phyloP scores from a whole-genome alignment of 2,888 invertebrate genomes.

The Tenthredo scrophulariae region DNA sequence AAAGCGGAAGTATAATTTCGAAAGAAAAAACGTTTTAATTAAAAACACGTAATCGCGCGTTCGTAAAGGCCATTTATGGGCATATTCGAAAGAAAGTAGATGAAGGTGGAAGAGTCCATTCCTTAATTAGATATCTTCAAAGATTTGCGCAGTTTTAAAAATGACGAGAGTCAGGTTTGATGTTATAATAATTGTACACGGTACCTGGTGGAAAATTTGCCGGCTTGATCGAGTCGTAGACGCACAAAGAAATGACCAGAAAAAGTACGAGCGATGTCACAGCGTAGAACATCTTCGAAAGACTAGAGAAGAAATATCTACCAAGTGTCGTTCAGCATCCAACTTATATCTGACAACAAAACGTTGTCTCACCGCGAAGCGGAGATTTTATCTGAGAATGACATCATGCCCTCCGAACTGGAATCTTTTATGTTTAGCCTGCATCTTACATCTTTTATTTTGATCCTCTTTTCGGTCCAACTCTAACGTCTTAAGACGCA shows the following conservation, averaged over 20 bases:
- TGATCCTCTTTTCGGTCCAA: slow-evolving; percentile 9
- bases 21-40: not conserved
- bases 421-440: slow-evolving; percentile 47
- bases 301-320: slow-evolving; percentile 8
- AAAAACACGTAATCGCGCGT: not conserved
- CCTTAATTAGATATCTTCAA: not conserved
- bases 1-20: not conserved
- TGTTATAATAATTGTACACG: not conserved
- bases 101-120: not conserved
- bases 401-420: slow-evolving; percentile 51
- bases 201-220: slow-evolving; percentile 72
- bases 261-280: slow-evolving; percentile 57
- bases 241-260: slow-evolving; percentile 60
- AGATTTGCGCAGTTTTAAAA: not conserved
- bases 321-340: slow-evolving; percentile 7
- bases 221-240: slow-evolving; percentile 69
- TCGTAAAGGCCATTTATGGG: not conserved
- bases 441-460: slow-evolving; percentile 43
- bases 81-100: not conserved
- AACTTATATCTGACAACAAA: slow-evolving; percentile 38
- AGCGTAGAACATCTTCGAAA: slow-evolving; percentile 23
- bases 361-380: slow-evolving; percentile 16
- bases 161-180: not conserved
- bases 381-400: slow-evolving; percentile 35
- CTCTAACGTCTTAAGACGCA: not conserved